Conservation (phyloP, 2,113 vertebrate genomes). For the Nyctibius bracteatus region DNA sequence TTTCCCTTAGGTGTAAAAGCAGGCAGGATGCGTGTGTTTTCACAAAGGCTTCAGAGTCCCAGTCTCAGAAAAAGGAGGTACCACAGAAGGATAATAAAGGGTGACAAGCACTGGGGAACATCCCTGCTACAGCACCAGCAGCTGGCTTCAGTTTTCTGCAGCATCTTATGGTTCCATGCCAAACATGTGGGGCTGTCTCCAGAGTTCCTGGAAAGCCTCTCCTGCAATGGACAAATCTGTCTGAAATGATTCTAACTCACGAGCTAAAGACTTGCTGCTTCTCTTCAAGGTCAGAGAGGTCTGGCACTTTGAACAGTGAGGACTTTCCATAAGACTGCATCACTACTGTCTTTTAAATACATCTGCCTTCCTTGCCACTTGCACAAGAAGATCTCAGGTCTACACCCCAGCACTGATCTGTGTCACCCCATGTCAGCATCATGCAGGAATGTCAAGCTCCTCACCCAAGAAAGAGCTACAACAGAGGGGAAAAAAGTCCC, state of each 20-base stretch:
- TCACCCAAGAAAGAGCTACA: background rate
- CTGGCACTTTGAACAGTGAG: background rate
- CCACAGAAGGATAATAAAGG: background rate
- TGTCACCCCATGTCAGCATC: background rate
- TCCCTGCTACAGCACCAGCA: background rate
- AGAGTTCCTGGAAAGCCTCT: background rate
- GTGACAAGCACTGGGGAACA: background rate
- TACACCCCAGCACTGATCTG: background rate
- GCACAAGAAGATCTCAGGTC: background rate
- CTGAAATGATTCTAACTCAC: background rate
- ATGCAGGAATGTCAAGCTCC: background rate
- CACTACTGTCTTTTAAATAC: background rate
- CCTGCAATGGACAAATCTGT: background rate
- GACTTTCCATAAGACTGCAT: background rate
- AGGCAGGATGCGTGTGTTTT: background rate
- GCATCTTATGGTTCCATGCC: background rate
- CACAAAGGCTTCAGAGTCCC: background rate
- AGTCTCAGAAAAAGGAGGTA: background rate
- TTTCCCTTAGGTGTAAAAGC: slow-evolving; percentile 23
- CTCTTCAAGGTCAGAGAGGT: background rate
- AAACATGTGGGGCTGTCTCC: background rate
- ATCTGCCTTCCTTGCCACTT: background rate
- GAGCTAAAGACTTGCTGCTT: background rate
- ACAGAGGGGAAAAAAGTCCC: background rate
- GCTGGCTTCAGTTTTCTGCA: background rate